Base-by-base conservation (phyloP, 2,888 invertebrate genomes). In the Danaus chrysippus region DNA sequence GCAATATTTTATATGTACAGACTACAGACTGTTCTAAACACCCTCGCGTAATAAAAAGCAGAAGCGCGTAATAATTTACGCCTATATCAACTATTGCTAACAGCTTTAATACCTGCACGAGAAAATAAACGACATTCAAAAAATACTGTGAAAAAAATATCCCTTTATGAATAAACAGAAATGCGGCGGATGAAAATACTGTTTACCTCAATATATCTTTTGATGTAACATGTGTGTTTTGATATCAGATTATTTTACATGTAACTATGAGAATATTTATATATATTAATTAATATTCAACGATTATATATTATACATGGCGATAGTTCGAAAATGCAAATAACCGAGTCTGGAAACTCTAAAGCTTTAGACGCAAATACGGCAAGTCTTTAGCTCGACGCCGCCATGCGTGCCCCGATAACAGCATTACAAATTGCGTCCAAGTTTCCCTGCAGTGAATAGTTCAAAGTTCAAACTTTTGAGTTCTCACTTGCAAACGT, bases 371-470 rank as follows among this genome's bases (percentile, higher is more conserved):
- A 61, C 65, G 63, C 70, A 63, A 64, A 64, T 57, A 59, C 58
- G 61, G 54, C 66, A 70, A 70, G 67, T 68, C 72, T 69, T 71
- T 69, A 71, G 63, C 68, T 68, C 17, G 49, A 11, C 15, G 49
- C 49, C 49, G 49, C 49, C 56, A 56, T 59, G 67, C 76, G 74
- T 73, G 73, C 70, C 74, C 76, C 84, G 84, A 87, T 86, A 89
- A 85, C 84, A 86, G 82, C 82, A 84, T 85, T 86, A 87, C 87
- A 86, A 90, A 88, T 87, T 86, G 86, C 87, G 82, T 77, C 80
- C 81, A 85, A 88, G 80, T 87, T 84, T 84, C 85, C 84, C 84
- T 85, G 77, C 83, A 82, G 86, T 86, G 87, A 87, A 88, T 85
- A 88, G 83, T 83, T 82, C 78, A 79, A 82, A 82, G 84, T 83